Evolutionary conservation across 2,888 invertebrate species (phyloP), one percentile per base, ranked within the genome.

Genomic region (Hoplodrina blanda): DNA sequence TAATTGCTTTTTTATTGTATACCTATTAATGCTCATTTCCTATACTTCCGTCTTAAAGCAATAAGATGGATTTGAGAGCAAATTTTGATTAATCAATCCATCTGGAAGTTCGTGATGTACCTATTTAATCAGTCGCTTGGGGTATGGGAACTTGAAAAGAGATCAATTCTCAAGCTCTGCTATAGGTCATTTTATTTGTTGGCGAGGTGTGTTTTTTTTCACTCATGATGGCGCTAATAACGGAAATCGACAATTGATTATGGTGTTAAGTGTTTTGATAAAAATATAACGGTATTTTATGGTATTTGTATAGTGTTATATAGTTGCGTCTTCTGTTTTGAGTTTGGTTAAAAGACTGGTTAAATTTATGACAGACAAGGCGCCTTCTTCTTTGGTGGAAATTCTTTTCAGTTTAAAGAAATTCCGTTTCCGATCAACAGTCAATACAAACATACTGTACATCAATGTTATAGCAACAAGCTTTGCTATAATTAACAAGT

Each of bases 11-110:
- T 70, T 70, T 73, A 84, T 76, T 79, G 70, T 82, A 67, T 53
- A 80, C 69, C 54, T 54, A 80, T 82, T 84, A 78, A 70, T 62
- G 57, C 71, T 68, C 49, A 83, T 80, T 81, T 83, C 84, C 84
- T 87, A 67, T 59, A 66, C 76, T 73, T 75, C 78, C 72, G 67
- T 50, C 57, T 73, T 37, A 73, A 70, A 65, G 33, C 56, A 33
- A 63, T 49, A 59, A 57, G 46, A 46, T 46, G 46, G 46, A 46
- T 46, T 46, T 6, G 46, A 46, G 50, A 75, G 37, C 64, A 53
- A 53, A 60, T 20, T 73, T 76, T 49, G 60, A 66, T 81, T 68
- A 66, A 76, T 72, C 61, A 73, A 69, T 79, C 61, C 55, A 76
- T 68, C 33, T 67, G 67, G 49, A 33, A 55, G 56, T 61, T 70